Evolutionary conservation across 2,888 invertebrate species (phyloP), one percentile per base, ranked within the genome.

Genomic region (Cephus rjabovi): DNA sequence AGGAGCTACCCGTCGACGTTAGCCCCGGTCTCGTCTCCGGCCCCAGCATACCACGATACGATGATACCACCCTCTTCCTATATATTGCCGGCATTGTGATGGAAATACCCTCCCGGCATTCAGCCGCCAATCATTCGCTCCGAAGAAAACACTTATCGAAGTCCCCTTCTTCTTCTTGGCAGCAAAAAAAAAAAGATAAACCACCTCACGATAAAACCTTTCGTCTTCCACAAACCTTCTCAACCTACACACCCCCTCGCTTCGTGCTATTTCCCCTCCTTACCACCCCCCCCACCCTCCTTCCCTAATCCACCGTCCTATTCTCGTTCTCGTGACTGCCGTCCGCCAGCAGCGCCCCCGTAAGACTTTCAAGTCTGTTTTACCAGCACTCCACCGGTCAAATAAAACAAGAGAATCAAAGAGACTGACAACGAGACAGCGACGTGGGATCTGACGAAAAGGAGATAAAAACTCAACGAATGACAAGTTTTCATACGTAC

Each of bases 71-170:
- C 71, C 34, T 34, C 40, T 15, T 30, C 35, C n/a, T 78, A 79
- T 56, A 56, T 76, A 77, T 78, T 69, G 73, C 35, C 75, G 76
- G 79, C 81, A 87, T 86, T 85, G 84, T 86, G 81, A 87, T 87
- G 87, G 83, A 87, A 87, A 88, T 86, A 80, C 81, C 81, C 79
- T 75, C 75, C 76, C 76, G 80, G 79, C 83, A 87, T 87, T 88
- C 85, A 85, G 75, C 82, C 81, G 86, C 84, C 88, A 87, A 86
- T 88, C 86, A 85, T 81, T 76, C 80, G 80, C 76, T 80, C 79
- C 76, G 79, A 74, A 81, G 79, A 79, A 82, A 82, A 81, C 78
- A 83, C 81, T 84, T 83, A 85, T 81, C 80, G 80, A 75, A 70
- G 73, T 76, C 75, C 73, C 74, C 74, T 68, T 35, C 69, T 77